Conservation (phyloP, 2,797 vertebrate species). For the Eutrigla gurnardus region DNA sequence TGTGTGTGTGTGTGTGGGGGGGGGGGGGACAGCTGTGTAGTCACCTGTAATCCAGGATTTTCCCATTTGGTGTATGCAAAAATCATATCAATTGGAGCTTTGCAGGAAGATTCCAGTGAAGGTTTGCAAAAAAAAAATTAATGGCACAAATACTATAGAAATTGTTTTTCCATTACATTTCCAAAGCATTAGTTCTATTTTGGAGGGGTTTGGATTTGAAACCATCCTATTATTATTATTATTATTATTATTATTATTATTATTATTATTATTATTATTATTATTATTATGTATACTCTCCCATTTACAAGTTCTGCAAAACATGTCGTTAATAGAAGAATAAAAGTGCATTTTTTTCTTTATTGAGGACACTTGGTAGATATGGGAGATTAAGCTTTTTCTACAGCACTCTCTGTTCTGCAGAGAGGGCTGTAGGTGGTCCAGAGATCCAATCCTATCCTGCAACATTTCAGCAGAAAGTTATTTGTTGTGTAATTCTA, state of each 20-base stretch:
- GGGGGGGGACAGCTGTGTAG: not conserved
- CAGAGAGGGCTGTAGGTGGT: conserved; percentile 43
- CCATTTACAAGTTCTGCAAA: not conserved
- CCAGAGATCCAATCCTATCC: conserved; percentile 29
- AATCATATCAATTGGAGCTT: conserved; percentile 17
- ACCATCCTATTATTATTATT: not conserved
- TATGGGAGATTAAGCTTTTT: not conserved
- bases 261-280: too few species aligned
- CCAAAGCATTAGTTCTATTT: not conserved
- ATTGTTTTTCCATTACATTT: not conserved
- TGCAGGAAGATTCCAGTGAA: not conserved
- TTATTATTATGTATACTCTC: not conserved
- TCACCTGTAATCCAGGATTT: conserved; percentile 3
- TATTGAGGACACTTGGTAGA: not conserved
- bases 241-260: too few species aligned
- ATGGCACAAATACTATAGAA: not conserved
- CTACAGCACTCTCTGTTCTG: conserved; percentile 29
- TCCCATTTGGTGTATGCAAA: not conserved
- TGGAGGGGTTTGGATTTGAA: not conserved
- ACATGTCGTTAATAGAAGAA: not conserved
- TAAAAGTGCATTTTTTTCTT: not conserved
- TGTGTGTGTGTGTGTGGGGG: too few species aligned
- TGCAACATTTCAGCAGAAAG: conserved; percentile 30
- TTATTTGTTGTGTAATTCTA: conserved; percentile 49
- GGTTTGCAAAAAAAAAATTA: not conserved